phyloP scores from a whole-genome alignment of 2,888 invertebrate genomes.

The Furcula furcula region DNA sequence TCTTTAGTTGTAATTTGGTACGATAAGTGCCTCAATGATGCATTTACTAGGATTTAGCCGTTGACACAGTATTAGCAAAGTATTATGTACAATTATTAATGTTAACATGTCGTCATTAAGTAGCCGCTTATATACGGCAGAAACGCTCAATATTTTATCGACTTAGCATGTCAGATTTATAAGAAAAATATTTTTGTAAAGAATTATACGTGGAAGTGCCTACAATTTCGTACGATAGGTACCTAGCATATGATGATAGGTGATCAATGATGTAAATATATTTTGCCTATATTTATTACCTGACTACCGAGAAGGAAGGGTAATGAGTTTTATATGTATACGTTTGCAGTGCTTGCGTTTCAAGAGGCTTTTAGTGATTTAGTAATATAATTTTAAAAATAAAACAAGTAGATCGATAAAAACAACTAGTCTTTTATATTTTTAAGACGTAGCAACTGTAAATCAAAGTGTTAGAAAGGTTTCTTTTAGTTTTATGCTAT shows the following conservation, averaged over 20 bases:
- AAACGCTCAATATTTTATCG: neutral
- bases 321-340: too few relatives aligned
- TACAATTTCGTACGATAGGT: too few relatives aligned
- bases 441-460: slow-evolving; percentile 13
- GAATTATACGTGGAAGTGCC: neutral
- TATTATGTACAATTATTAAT: slow-evolving; percentile 7
- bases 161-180: neutral
- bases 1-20: slow-evolving; percentile 11
- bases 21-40: slow-evolving; percentile 17
- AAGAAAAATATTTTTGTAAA: neutral
- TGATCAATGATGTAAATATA: too few relatives aligned
- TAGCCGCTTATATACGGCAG: neutral
- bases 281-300: too few relatives aligned
- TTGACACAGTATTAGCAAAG: slow-evolving; percentile 25
- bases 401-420: slow-evolving; percentile 6
- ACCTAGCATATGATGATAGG: too few relatives aligned
- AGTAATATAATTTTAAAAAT: slow-evolving; percentile 1
- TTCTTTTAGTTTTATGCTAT: slow-evolving; percentile 20
- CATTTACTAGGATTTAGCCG: slow-evolving; percentile 25
- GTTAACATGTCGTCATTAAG: neutral
- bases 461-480: slow-evolving; percentile 13
- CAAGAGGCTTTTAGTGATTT: too few relatives aligned
- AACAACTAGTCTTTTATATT: slow-evolving; percentile 29
- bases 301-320: too few relatives aligned
- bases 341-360: too few relatives aligned